These are phyloP conservation scores for Semaprochilodus insignis DNA, from an alignment of 2,797 vertebrate genomes.

Conservation along the genomic window DNA sequence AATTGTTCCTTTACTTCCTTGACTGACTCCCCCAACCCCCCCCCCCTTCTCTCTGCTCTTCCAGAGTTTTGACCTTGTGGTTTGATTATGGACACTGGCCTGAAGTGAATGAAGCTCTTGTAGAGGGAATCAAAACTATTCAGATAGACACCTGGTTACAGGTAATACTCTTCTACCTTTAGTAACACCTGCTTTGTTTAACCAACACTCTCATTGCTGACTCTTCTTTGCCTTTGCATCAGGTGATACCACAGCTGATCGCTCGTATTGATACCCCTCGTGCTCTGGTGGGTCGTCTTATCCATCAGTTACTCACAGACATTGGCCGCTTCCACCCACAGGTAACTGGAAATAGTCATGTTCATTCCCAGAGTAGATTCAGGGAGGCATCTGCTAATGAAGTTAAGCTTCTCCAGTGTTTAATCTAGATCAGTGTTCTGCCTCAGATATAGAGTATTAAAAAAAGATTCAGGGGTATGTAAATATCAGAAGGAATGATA, in stretches of 20 bases:
- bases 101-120: constrained; percentile 96
- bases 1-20: neutral
- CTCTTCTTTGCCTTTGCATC: constrained; percentile 20
- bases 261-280: constrained; percentile 97
- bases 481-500: no score
- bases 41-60: neutral
- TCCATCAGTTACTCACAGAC: constrained; percentile 97
- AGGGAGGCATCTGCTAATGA: no score
- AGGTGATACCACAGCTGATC: constrained; percentile 99
- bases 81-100: constrained; percentile 99
- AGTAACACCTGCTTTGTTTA: neutral
- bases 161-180: constrained; percentile 71
- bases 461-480: no score
- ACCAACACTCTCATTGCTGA: neutral
- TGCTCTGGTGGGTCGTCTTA: constrained; percentile 93
- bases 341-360: constrained; percentile 69
- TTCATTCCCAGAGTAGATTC: neutral
- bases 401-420: neutral
- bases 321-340: constrained; percentile 97
- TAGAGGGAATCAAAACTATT: constrained; percentile 98
- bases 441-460: no score
- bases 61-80: constrained; percentile 96
- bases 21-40: neutral
- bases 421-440: neutral
- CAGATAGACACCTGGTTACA: constrained; percentile 99